Evolutionary conservation across 37 sponge, comb jelly and placozoan species (phyloP).

Genomic region (Beroe ovata): DNA sequence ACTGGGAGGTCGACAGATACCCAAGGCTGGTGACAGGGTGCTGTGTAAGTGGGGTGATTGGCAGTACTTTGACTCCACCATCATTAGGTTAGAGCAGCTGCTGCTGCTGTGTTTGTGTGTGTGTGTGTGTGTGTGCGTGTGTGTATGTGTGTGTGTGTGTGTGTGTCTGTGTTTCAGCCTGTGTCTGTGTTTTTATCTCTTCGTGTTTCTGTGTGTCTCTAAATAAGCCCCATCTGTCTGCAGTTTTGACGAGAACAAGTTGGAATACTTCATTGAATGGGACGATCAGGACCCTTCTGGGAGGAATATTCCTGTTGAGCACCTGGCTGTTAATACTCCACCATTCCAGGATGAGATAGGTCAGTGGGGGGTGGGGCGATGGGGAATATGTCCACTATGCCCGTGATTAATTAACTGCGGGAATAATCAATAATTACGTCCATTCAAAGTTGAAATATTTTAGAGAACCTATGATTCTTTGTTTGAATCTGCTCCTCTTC

Average conservation of each 20-base stretch:
- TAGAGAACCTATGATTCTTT: not conserved
- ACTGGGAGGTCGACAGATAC: not conserved
- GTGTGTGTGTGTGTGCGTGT: too few species aligned
- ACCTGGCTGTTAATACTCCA: slow-evolving; percentile 30
- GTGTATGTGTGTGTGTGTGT: too few species aligned
- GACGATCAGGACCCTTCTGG: slow-evolving; percentile 56
- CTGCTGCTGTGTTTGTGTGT: too few species aligned
- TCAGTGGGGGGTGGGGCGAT: not conserved
- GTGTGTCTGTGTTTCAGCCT: too few species aligned
- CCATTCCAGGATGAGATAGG: slow-evolving; percentile 58
- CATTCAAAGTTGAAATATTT: too few species aligned
- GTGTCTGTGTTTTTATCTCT: too few species aligned
- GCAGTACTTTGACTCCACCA: slow-evolving; percentile 54
- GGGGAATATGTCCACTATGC: not conserved
- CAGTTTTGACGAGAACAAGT: slow-evolving; percentile 35
- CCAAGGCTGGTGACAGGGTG: slow-evolving; percentile 31
- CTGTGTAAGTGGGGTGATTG: slow-evolving; percentile 62
- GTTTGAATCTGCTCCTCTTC: not conserved
- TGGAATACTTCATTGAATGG: slow-evolving; percentile 64
- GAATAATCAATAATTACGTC: too few species aligned
- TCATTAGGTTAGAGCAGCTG: slow-evolving; percentile 44
- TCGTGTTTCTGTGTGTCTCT: too few species aligned
- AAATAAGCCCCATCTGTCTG: too few species aligned
- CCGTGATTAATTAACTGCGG: too few species aligned
- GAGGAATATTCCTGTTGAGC: slow-evolving; percentile 3